phyloP scores from a whole-genome alignment of 2,888 invertebrate genomes.

The Amblyteles armatorius region DNA sequence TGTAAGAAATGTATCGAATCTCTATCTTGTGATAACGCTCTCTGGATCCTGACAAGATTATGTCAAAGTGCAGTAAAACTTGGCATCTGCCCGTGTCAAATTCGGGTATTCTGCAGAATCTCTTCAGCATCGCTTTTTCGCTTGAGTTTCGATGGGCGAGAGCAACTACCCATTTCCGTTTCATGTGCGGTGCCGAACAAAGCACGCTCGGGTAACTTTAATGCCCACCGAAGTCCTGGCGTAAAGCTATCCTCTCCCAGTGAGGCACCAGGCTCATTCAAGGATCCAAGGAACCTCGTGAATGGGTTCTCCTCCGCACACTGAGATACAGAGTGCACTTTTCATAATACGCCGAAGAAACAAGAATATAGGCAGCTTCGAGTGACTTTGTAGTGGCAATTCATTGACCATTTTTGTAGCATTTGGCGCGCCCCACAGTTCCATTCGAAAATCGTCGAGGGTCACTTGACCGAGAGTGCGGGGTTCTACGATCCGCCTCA shows the following conservation, averaged over 20 bases:
- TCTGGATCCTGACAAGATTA: neutral
- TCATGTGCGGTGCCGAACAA: conserved; percentile 31
- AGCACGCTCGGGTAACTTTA: conserved; percentile 36
- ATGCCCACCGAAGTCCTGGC: conserved; percentile 10
- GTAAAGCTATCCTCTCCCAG: conserved; percentile 27
- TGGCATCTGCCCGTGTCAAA: conserved; percentile 76
- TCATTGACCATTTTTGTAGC: conserved; percentile 80
- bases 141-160: conserved; percentile 48
- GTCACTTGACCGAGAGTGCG: conserved; percentile 77
- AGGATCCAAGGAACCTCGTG: conserved; percentile 72
- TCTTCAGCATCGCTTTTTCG: conserved; percentile 30
- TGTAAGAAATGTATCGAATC: neutral
- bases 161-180: conserved; percentile 56
- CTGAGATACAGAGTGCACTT: conserved; percentile 51
- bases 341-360: conserved; percentile 42
- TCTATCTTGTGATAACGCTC: conserved; percentile 22
- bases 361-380: conserved; percentile 63
- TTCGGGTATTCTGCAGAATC: conserved; percentile 66
- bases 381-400: conserved; percentile 79
- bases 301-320: conserved; percentile 73
- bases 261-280: conserved; percentile 74
- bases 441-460: conserved; percentile 74
- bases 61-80: conserved; percentile 28
- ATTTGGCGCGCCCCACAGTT: conserved; percentile 78
- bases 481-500: conserved; percentile 35